phyloP scores from a whole-genome alignment of 1,140 invertebrate genomes.

The Caenorhabditis brenneri region DNA sequence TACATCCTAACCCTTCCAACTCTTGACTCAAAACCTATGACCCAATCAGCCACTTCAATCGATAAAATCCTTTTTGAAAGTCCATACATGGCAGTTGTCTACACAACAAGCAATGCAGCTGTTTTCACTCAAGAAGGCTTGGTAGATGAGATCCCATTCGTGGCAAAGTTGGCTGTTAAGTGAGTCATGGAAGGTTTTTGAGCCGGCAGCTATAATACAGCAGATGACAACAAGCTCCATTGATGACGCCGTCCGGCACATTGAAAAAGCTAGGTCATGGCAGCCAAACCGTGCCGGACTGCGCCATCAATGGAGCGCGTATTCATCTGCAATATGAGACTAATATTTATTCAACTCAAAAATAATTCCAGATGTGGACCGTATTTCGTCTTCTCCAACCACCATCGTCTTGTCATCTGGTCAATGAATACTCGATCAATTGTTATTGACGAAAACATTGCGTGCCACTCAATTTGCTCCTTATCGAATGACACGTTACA shows the following conservation, averaged over 20 bases:
- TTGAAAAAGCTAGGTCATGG: no score
- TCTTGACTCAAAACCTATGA: neutral
- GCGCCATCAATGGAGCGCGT: no score
- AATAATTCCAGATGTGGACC: neutral
- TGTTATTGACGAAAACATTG: neutral
- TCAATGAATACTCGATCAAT: neutral
- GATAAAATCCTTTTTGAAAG: neutral
- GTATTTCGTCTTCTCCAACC: constrained; percentile 6
- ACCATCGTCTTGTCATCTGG: neutral
- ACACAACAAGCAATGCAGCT: neutral
- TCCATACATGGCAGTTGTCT: neutral
- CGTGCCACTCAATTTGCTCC: neutral
- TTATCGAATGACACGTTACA: constrained; percentile 23
- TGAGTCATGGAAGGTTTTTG: neutral
- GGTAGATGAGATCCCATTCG: constrained; percentile 7
- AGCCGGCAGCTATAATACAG: no score
- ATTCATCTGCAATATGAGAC: no score
- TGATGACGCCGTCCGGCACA: no score
- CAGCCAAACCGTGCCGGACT: no score
- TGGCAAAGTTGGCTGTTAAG: neutral
- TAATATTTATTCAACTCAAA: neutral
- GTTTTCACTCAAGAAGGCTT: neutral
- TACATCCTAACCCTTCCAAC: neutral
- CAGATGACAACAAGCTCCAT: no score
- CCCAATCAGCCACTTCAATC: neutral